Percentiles rank a stretch among this genome's conserved stretches.
These are phyloP conservation scores for Onthophagus taurus DNA, from an alignment of 1,140 invertebrate genomes.

Conservation along the genomic window DNA sequence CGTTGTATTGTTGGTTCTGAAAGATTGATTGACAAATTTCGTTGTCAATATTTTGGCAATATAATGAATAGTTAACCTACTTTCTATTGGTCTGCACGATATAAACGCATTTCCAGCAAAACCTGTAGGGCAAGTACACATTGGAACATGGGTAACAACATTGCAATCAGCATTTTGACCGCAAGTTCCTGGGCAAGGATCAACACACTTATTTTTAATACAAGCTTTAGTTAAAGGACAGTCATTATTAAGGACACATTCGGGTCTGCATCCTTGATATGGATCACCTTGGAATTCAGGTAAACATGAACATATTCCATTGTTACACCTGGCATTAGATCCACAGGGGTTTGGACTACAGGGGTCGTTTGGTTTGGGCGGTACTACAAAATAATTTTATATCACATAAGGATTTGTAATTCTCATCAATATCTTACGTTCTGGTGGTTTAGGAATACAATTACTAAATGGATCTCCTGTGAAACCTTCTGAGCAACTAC, in stretches of 20 bases:
- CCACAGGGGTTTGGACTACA: constrained; percentile 72
- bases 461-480: constrained; percentile 52
- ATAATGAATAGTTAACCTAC: constrained; percentile 29
- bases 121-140: constrained; percentile 57
- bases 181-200: constrained; percentile 63
- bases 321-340: constrained; percentile 62
- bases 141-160: constrained; percentile 64
- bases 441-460: constrained; percentile 43
- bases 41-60: neutral
- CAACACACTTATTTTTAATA: constrained; percentile 54
- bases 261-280: constrained; percentile 50
- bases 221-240: constrained; percentile 64
- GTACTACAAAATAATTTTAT: constrained; percentile 3
- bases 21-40: constrained; percentile 18
- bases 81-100: constrained; percentile 40
- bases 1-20: constrained; percentile 43
- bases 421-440: constrained; percentile 28
- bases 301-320: constrained; percentile 53
- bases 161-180: constrained; percentile 61
- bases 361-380: constrained; percentile 34
- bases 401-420: neutral
- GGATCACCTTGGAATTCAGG: constrained; percentile 57
- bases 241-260: constrained; percentile 63
- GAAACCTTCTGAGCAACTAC: constrained; percentile 46
- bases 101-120: constrained; percentile 63